These are phyloP conservation scores for Arizona elegans DNA, from an alignment of 2,113 vertebrate genomes.

Conservation along the genomic window DNA sequence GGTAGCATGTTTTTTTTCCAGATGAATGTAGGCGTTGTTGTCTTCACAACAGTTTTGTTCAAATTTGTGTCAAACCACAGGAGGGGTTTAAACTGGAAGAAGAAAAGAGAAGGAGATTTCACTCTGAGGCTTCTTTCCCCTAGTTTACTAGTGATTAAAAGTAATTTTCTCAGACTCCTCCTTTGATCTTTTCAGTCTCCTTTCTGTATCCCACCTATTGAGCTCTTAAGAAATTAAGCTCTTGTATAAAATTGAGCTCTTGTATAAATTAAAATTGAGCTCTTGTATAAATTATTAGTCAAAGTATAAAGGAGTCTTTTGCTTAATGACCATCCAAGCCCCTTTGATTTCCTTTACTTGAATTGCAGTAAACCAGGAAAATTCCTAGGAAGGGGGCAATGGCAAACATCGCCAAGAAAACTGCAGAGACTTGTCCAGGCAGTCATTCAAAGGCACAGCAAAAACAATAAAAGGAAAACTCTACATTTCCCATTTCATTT, in stretches of 20 bases:
- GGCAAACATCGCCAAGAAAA: not conserved
- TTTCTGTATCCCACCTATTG: constrained; percentile 2
- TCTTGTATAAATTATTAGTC: not conserved
- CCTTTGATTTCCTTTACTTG: not conserved
- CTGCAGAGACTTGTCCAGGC: not conserved
- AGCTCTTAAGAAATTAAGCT: no score
- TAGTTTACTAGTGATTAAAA: constrained; percentile 28
- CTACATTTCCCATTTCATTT: not conserved
- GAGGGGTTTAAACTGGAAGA: constrained; percentile 75
- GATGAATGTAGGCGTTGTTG: constrained; percentile 60
- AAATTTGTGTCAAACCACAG: constrained; percentile 75
- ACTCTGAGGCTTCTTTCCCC: not conserved
- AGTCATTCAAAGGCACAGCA: not conserved
- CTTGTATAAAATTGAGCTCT: no score
- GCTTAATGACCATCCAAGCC: not conserved
- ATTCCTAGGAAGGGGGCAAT: not conserved
- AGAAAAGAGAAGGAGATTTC: constrained; percentile 30
- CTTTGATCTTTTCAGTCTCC: not conserved
- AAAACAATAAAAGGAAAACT: not conserved
- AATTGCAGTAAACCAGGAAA: not conserved
- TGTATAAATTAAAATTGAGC: not conserved
- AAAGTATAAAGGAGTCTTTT: not conserved
- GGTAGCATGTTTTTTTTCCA: constrained; percentile 81
- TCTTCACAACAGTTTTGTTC: constrained; percentile 37
- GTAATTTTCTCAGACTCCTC: constrained; percentile 3